phyloP scores from a whole-genome alignment of 2,113 vertebrate genomes.

The Maylandia zebra region DNA sequence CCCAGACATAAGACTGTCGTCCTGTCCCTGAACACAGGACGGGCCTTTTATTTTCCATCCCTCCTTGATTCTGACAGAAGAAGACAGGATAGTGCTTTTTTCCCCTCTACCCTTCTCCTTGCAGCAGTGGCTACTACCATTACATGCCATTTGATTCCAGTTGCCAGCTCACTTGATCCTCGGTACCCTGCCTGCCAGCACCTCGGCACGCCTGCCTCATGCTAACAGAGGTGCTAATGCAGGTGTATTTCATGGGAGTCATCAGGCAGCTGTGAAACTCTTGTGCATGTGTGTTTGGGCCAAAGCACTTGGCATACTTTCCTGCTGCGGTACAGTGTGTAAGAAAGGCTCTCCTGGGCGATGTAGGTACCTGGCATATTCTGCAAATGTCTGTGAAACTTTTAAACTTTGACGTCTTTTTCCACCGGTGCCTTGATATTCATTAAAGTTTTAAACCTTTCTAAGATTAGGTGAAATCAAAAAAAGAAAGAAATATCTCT shows the following conservation, averaged over 20 bases:
- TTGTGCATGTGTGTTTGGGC: constrained; percentile 15
- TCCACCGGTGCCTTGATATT: background rate
- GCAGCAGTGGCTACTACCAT: constrained; percentile 23
- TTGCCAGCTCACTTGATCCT: constrained; percentile 35
- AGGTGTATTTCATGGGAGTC: constrained; percentile 51
- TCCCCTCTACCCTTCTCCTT: background rate
- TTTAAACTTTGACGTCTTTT: constrained; percentile 34
- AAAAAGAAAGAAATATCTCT: background rate
- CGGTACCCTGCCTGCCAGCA: background rate
- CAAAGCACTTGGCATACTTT: constrained; percentile 44
- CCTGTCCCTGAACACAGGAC: constrained; percentile 23
- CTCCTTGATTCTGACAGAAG: background rate
- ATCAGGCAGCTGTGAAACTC: background rate
- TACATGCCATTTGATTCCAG: constrained; percentile 47
- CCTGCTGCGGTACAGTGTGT: background rate
- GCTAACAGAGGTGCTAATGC: constrained; percentile 54
- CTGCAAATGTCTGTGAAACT: constrained; percentile 21
- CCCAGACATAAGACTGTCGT: constrained; percentile 31
- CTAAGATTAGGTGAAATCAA: background rate
- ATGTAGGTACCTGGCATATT: constrained; percentile 19
- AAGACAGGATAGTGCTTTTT: background rate
- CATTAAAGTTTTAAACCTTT: background rate
- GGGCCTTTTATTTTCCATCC: constrained; percentile 11
- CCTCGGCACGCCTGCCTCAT: background rate
- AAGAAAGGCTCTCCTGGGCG: background rate